phyloP scores from a whole-genome alignment of 2,888 invertebrate species.

The Andrena trimmerana region DNA sequence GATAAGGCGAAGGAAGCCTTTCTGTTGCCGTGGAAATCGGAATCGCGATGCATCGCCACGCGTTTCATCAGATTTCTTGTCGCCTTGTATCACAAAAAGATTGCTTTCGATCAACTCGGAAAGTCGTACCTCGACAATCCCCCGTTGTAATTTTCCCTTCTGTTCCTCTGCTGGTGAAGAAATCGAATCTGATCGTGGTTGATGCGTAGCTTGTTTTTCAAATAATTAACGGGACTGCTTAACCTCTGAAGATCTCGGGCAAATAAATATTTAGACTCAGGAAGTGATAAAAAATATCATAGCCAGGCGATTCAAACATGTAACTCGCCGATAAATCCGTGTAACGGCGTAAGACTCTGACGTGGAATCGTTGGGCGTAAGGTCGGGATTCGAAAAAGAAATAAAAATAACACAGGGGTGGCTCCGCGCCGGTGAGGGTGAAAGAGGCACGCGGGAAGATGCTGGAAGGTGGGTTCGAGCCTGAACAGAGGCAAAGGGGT shows the following conservation, averaged over 20 bases:
- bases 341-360: background rate
- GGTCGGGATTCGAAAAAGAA: conserved; percentile 7
- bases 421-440: background rate
- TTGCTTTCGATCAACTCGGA: background rate
- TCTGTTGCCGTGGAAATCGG: background rate
- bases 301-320: no score
- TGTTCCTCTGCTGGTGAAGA: background rate
- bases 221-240: background rate
- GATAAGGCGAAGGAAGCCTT: conserved; percentile 9
- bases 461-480: conserved; percentile 25
- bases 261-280: background rate
- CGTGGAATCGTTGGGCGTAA: conserved; percentile 24
- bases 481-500: conserved; percentile 12
- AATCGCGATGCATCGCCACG: conserved; percentile 5
- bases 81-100: background rate
- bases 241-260: no score
- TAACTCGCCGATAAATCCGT: conserved; percentile 6
- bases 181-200: no score
- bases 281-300: background rate
- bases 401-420: conserved; percentile 5
- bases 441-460: conserved; percentile 31
- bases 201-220: background rate
- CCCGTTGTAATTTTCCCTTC: background rate
- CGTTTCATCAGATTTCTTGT: conserved; percentile 3
- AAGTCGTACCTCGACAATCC: background rate